Percentiles rank a stretch among this genome's conserved stretches.
Evolutionary conservation across 1,140 invertebrate genomes (phyloP).

Genomic region (Panagrolaimus sp.): DNA sequence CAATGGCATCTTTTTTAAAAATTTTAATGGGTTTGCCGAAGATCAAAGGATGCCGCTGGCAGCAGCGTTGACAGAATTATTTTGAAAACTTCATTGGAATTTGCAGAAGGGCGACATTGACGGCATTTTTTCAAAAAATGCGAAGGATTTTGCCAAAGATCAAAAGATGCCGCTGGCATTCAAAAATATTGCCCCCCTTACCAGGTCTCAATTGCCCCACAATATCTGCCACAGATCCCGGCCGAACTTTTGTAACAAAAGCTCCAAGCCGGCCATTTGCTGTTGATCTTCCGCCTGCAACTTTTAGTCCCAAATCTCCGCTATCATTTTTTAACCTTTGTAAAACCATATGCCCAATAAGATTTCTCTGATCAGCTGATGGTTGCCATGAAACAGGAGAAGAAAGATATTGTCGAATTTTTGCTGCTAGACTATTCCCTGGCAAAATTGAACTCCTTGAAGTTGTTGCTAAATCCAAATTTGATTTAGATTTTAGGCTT

Average conservation of each 20-base stretch:
- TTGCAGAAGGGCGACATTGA: too few relatives aligned
- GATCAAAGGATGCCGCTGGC: too few relatives aligned
- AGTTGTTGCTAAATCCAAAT: constrained; percentile 7
- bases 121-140: too few relatives aligned
- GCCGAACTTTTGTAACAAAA: constrained; percentile 91
- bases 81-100: too few relatives aligned
- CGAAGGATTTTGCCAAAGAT: too few relatives aligned
- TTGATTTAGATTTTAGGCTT: constrained; percentile 9
- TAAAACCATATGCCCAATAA: constrained; percentile 93
- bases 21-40: too few relatives aligned
- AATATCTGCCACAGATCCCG: constrained; percentile 87
- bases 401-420: constrained; percentile 46
- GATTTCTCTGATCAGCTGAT: constrained; percentile 77
- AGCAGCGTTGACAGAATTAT: too few relatives aligned
- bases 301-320: constrained; percentile 74
- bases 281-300: constrained; percentile 82
- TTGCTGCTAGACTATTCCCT: constrained; percentile 30
- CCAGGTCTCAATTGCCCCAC: constrained; percentile 86
- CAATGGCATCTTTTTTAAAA: too few relatives aligned
- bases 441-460: constrained; percentile 6
- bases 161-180: too few relatives aligned
- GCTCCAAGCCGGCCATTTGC: constrained; percentile 72
- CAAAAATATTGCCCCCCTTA: too few relatives aligned
- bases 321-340: constrained; percentile 66
- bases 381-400: constrained; percentile 81